Percentiles rank a stretch among this genome's conserved stretches.
Evolutionary conservation across 2,113 vertebrate species (phyloP).

Genomic region (Henicopernis longicauda): DNA sequence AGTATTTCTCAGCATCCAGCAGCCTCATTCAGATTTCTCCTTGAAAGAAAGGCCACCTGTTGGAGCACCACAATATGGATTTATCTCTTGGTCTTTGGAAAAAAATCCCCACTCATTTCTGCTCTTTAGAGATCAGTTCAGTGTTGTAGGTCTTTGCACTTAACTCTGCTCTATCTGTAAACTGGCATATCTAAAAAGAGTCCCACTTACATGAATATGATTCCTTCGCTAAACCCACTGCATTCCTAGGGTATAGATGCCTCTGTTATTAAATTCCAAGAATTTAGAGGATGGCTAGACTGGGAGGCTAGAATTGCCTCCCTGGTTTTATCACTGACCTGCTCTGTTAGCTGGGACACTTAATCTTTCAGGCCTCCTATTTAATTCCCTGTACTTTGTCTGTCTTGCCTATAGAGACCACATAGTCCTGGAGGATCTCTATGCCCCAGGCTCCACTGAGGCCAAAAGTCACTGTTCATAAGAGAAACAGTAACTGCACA

Average conservation of each 20-base stretch:
- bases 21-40: background rate
- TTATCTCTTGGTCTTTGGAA: background rate
- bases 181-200: background rate
- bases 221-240: background rate
- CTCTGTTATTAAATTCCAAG: background rate
- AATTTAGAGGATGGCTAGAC: background rate
- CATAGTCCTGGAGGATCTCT: background rate
- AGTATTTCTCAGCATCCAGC: background rate
- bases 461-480: background rate
- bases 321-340: background rate
- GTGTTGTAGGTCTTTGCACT: background rate
- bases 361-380: background rate
- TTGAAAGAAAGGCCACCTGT: constrained; percentile 11
- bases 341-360: background rate
- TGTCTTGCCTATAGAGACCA: background rate
- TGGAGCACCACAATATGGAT: background rate
- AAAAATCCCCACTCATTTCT: background rate
- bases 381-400: background rate
- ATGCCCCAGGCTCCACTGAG: background rate
- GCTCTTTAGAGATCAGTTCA: background rate
- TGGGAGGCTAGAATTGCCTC: background rate
- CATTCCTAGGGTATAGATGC: background rate
- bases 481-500: background rate
- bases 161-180: background rate
- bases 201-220: background rate